Percentiles rank a stretch among this genome's conserved stretches.
phyloP scores from a whole-genome alignment of 2,113 vertebrate species.

The Chunga burmeisteri region DNA sequence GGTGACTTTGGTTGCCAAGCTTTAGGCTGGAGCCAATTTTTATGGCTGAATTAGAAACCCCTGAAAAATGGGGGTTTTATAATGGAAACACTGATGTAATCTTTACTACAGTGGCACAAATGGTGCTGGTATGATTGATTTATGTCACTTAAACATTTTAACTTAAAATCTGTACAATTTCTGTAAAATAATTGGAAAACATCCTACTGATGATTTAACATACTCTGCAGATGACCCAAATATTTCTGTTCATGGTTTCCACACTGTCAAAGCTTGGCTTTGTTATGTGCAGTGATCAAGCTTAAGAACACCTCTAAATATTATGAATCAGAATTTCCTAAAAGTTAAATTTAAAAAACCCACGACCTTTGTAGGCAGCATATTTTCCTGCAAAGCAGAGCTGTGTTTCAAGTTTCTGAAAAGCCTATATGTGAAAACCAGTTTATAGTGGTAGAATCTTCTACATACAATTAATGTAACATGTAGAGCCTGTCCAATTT shows the following conservation, averaged over 20 bases:
- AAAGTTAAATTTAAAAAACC: background rate
- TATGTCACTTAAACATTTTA: slow-evolving; percentile 16
- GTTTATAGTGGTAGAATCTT: background rate
- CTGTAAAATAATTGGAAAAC: slow-evolving; percentile 28
- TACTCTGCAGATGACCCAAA: background rate
- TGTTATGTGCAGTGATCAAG: background rate
- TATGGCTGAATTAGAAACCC: slow-evolving; percentile 56
- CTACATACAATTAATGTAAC: slow-evolving; percentile 12
- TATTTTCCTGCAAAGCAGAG: slow-evolving; percentile 25
- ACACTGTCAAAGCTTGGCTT: background rate
- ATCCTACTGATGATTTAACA: slow-evolving; percentile 44
- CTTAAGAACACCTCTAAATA: background rate
- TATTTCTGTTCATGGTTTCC: slow-evolving; percentile 5
- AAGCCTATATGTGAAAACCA: background rate
- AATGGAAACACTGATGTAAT: slow-evolving; percentile 63
- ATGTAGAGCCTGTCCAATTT: slow-evolving; percentile 44
- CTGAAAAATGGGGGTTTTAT: slow-evolving; percentile 1
- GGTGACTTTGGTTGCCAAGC: slow-evolving; percentile 58
- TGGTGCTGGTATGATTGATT: slow-evolving; percentile 39
- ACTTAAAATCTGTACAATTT: slow-evolving; percentile 17
- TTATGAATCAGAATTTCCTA: background rate
- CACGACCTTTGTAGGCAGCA: background rate
- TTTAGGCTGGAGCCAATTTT: slow-evolving; percentile 59
- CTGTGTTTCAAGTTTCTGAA: background rate
- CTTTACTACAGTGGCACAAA: slow-evolving; percentile 38